Base-by-base conservation (phyloP, 2,888 invertebrate genomes). In the Heteromyza rotundicornis region DNA sequence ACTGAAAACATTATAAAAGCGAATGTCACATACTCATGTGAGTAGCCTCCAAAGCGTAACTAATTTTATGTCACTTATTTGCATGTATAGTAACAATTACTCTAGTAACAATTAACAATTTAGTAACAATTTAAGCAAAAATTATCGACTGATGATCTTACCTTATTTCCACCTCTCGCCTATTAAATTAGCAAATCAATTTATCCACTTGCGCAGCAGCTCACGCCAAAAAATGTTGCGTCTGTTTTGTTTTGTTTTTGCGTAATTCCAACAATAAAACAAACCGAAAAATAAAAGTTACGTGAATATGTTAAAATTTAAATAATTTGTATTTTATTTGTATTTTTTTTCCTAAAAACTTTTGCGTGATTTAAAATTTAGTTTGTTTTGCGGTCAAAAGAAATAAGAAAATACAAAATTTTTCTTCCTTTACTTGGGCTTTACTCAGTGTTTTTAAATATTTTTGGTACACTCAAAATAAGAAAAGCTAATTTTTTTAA, bases 171-270 rank as follows among this genome's bases (percentile, higher is more conserved):
- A n/a, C 14, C 14, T 40, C 12, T 40, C 14, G 10, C n/a, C 12
- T 40, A 2, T n/a, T 3, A 40, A n/a, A 40, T 40, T 40, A 40
- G 40, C 40, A 40, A 40, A 40, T 40, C 40, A n/a, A 40, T 14
- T 40, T n/a, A 40, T 40, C 40, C 40, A 40, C 40, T 3, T n/a
- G 5, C 16, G 16, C 8, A n/a, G 3, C 40, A n/a, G 40, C n/a
- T 3, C 40, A 47, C 19, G 47, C 47, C 47, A 47, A 47, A 47
- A n/a, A n/a, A n/a, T n/a, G 19, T 47, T 47, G 47, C 47, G 20
- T 8, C 17, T n/a, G n/a, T n/a, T n/a, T n/a, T n/a, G n/a, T n/a
- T n/a, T n/a, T n/a, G n/a, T n/a, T 20, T 47, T 47, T 47, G 20
- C 47, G 47, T 47, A 47, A 47, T 47, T 14, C 47, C 8, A 10